Conservation (phyloP, 2,113 vertebrate genomes). For the Austrofundulus limnaeus region DNA sequence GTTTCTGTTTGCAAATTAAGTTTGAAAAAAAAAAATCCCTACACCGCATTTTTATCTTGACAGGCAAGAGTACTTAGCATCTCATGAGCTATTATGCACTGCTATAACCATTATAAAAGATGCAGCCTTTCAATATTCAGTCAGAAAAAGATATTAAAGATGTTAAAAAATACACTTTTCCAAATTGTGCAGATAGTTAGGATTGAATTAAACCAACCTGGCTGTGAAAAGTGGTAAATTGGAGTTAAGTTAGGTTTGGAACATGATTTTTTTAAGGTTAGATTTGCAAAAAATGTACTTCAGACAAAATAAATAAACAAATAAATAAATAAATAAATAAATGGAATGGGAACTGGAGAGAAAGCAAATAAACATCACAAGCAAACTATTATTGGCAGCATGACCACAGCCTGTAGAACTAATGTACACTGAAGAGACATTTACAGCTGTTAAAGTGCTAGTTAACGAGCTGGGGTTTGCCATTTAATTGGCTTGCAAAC, state of each 20-base stretch:
- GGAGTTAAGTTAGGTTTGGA: not conserved
- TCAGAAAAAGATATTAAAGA: not conserved
- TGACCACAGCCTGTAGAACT: not conserved
- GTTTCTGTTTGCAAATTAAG: not conserved
- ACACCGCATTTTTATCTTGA: not conserved
- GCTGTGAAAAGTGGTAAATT: not conserved
- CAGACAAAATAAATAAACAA: not conserved
- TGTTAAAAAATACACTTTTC: not conserved
- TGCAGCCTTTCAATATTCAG: not conserved
- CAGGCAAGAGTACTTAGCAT: not conserved
- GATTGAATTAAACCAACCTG: not conserved
- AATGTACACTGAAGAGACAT: not conserved
- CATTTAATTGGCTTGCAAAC: constrained; percentile 4
- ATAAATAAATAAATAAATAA: too few species aligned
- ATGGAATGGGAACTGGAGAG: not conserved
- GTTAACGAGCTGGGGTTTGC: not conserved
- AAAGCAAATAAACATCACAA: not conserved
- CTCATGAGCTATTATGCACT: constrained; percentile 3
- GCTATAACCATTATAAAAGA: not conserved
- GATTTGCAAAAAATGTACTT: not conserved
- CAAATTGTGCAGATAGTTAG: not conserved
- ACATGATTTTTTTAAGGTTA: not conserved
- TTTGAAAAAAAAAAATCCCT: not conserved
- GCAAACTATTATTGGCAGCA: not conserved
- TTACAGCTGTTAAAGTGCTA: not conserved